A percentile compares a stretch with the other conserved stretches of the same genome.
Evolutionary conservation across 2,113 vertebrate species (phyloP).

Genomic region (Hymenochirus boettgeri): DNA sequence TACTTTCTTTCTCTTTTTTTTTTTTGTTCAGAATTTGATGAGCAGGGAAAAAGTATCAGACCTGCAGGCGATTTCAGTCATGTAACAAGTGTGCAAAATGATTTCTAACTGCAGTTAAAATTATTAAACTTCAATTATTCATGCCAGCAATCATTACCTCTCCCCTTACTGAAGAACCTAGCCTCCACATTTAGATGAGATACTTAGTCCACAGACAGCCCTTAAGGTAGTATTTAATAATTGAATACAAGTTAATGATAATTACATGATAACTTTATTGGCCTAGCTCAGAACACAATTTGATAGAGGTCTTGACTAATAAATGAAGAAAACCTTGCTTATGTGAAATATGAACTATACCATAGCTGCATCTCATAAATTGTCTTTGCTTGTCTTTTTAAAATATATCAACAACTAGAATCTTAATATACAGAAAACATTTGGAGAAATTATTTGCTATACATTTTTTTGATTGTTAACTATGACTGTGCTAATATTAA

Average conservation of each 20-base stretch:
- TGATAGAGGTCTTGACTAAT: conserved; percentile 16
- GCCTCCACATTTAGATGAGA: conserved; percentile 49
- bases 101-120: conserved; percentile 58
- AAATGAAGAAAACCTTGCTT: conserved; percentile 29
- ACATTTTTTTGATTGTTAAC: too few species aligned
- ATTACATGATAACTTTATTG: conserved; percentile 73
- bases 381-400: too few species aligned
- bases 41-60: conserved; percentile 35
- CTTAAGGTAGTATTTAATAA: conserved; percentile 67
- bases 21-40: conserved; percentile 16
- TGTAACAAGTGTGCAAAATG: conserved; percentile 52
- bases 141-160: conserved; percentile 54
- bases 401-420: too few species aligned
- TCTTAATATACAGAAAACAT: too few species aligned
- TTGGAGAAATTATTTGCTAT: too few species aligned
- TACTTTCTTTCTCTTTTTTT: too few species aligned
- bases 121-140: conserved; percentile 66
- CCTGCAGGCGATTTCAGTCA: conserved; percentile 49
- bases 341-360: conserved; percentile 12
- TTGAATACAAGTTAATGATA: conserved; percentile 61
- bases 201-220: conserved; percentile 57
- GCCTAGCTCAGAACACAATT: conserved; percentile 45
- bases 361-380: too few species aligned
- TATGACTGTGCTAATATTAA: too few species aligned
- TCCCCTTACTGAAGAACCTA: conserved; percentile 51